A percentile compares a stretch with the other conserved stretches of the same genome.
Conservation (phyloP, 2,888 invertebrate species). For the Busseola fusca region DNA sequence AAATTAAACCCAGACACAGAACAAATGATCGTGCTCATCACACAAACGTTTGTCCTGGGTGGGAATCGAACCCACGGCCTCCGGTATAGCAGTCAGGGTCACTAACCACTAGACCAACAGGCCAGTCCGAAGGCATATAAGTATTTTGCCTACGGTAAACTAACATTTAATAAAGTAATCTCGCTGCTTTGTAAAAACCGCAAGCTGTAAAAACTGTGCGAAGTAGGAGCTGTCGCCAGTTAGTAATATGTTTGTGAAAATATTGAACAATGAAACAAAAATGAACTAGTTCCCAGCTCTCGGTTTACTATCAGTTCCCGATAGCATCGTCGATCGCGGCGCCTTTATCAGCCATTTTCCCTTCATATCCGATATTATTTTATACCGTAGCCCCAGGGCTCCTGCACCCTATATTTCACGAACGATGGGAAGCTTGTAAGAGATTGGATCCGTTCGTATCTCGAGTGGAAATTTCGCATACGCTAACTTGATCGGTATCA, state of each 20-base stretch:
- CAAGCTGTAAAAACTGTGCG: neutral
- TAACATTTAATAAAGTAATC: neutral
- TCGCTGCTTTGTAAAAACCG: neutral
- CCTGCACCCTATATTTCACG: conserved; percentile 75
- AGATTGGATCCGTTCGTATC: conserved; percentile 66
- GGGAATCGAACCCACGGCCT: no score
- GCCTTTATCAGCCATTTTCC: conserved; percentile 73
- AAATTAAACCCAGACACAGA: no score
- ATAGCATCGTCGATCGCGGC: conserved; percentile 66
- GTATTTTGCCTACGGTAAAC: no score
- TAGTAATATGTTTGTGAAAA: neutral
- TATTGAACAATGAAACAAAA: neutral
- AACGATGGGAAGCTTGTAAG: conserved; percentile 73
- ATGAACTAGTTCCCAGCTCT: conserved; percentile 29
- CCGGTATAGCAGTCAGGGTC: no score
- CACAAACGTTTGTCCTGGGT: no score
- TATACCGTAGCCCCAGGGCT: conserved; percentile 65
- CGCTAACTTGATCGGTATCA: conserved; percentile 64
- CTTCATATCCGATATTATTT: conserved; percentile 73
- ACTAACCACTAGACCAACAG: no score
- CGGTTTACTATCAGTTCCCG: conserved; percentile 50
- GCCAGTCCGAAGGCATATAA: no score
- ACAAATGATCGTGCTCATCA: no score
- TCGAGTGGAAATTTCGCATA: conserved; percentile 77
- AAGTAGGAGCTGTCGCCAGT: neutral